Evolutionary conservation across 2,888 invertebrate genomes (phyloP).

Genomic region (Polydrusus pterygomalis): DNA sequence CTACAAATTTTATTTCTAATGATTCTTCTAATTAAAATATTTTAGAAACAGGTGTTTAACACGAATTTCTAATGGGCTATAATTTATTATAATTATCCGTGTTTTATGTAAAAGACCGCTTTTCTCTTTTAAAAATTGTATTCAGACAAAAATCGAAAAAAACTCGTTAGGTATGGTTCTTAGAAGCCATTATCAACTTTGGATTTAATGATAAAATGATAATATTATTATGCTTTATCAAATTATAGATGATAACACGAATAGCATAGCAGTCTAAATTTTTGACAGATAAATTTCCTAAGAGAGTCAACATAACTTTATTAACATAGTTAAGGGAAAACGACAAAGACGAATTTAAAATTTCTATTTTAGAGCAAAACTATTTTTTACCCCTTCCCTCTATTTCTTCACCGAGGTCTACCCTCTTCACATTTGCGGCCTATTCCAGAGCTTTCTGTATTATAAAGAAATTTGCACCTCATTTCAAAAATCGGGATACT

Average conservation of each 20-base stretch:
- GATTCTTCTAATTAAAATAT: slow-evolving; percentile 28
- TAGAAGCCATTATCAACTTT: slow-evolving; percentile 7
- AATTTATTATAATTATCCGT: slow-evolving; percentile 29
- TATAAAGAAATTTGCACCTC: no score
- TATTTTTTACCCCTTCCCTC: no score
- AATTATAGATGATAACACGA: not conserved
- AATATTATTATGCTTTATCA: slow-evolving; percentile 1
- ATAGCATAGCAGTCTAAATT: not conserved
- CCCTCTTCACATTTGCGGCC: no score
- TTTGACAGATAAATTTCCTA: not conserved
- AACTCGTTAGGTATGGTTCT: slow-evolving; percentile 3
- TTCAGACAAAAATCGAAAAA: slow-evolving; percentile 1
- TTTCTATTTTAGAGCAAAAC: no score
- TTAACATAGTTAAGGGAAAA: no score
- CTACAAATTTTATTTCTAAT: slow-evolving; percentile 5
- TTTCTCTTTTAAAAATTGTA: slow-evolving; percentile 11
- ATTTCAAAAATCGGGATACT: no score
- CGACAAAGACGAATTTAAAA: no score
- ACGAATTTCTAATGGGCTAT: slow-evolving; percentile 26
- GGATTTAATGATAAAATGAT: no score
- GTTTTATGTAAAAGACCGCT: slow-evolving; percentile 21
- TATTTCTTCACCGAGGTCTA: no score
- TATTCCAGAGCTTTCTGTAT: no score
- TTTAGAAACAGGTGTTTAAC: slow-evolving; percentile 41
- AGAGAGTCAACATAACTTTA: no score